Evolutionary conservation across 2,888 invertebrate species (phyloP).

Genomic region (Tinea pellionella): DNA sequence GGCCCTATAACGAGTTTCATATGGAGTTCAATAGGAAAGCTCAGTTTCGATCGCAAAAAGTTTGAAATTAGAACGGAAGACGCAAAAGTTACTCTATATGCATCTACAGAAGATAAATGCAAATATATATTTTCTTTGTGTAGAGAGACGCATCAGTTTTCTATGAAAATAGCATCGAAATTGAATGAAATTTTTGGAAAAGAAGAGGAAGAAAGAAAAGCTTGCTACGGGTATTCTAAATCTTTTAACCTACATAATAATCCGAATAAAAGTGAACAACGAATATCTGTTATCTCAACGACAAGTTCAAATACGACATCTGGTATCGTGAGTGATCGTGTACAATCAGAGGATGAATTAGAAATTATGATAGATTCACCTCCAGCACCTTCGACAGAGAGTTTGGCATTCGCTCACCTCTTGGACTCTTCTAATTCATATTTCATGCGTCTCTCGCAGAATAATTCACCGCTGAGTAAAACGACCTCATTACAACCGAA

Average conservation of each 20-base stretch:
- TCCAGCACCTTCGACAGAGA: slow-evolving; percentile 88
- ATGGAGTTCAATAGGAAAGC: slow-evolving; percentile 95
- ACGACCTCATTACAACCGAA: slow-evolving; percentile 44
- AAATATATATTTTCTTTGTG: slow-evolving; percentile 89
- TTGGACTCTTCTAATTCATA: slow-evolving; percentile 72
- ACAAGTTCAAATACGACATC: slow-evolving; percentile 98
- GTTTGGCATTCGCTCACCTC: slow-evolving; percentile 82
- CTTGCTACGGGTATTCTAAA: slow-evolving; percentile 79
- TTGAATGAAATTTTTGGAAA: slow-evolving; percentile 84
- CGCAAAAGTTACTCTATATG: slow-evolving; percentile 88
- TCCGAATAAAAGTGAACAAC: slow-evolving; percentile 79
- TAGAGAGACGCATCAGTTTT: slow-evolving; percentile 94
- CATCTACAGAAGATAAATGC: slow-evolving; percentile 93
- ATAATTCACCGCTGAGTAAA: slow-evolving; percentile 40
- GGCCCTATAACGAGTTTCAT: slow-evolving; percentile 82
- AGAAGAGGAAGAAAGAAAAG: slow-evolving; percentile 81
- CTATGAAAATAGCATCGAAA: slow-evolving; percentile 90
- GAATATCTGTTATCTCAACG: slow-evolving; percentile 90
- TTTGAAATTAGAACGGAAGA: slow-evolving; percentile 95
- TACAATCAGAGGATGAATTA: slow-evolving; percentile 93
- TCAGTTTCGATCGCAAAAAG: slow-evolving; percentile 96
- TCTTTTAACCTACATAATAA: slow-evolving; percentile 71
- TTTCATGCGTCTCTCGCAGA: slow-evolving; percentile 40
- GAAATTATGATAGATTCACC: slow-evolving; percentile 88
- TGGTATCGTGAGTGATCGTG: slow-evolving; percentile 95